Percentiles rank a stretch among this genome's conserved stretches.
These are phyloP conservation scores for Centropristis striata DNA, from an alignment of 2,113 vertebrate species.

Conservation along the genomic window DNA sequence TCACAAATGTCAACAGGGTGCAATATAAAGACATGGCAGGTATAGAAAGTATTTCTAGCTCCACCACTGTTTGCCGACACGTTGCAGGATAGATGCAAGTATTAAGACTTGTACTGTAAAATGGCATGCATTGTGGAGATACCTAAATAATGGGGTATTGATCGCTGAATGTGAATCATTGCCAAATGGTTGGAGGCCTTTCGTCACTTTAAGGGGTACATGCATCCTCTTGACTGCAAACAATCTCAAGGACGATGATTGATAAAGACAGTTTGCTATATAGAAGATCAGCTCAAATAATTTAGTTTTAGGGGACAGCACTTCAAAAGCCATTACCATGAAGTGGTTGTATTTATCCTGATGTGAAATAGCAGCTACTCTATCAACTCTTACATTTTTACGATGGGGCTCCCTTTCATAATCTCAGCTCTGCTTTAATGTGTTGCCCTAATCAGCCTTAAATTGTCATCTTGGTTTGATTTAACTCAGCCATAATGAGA, in stretches of 20 bases:
- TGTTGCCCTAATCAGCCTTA: conserved; percentile 76
- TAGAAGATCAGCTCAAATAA: conserved; percentile 47
- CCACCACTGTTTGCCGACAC: not conserved
- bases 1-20: not conserved
- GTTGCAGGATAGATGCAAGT: not conserved
- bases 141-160: conserved; percentile 24
- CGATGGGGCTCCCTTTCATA: conserved; percentile 56
- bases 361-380: conserved; percentile 67
- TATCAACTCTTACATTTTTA: conserved; percentile 70
- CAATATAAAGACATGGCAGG: not conserved
- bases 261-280: conserved; percentile 48
- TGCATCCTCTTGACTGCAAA: conserved; percentile 39
- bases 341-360: conserved; percentile 72
- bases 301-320: conserved; percentile 54
- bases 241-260: conserved; percentile 46
- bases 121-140: not conserved
- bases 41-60: not conserved
- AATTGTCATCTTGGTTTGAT: conserved; percentile 79
- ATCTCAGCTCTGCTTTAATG: conserved; percentile 63
- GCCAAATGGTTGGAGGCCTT: conserved; percentile 21
- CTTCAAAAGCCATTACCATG: conserved; percentile 61
- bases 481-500: conserved; percentile 76
- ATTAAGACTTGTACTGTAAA: not conserved
- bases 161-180: conserved; percentile 25
- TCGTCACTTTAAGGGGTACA: conserved; percentile 18